Evolutionary conservation across 2,888 invertebrate genomes (phyloP), one percentile per base, ranked within the genome.

Genomic region (Toxonevra muliebris): DNA sequence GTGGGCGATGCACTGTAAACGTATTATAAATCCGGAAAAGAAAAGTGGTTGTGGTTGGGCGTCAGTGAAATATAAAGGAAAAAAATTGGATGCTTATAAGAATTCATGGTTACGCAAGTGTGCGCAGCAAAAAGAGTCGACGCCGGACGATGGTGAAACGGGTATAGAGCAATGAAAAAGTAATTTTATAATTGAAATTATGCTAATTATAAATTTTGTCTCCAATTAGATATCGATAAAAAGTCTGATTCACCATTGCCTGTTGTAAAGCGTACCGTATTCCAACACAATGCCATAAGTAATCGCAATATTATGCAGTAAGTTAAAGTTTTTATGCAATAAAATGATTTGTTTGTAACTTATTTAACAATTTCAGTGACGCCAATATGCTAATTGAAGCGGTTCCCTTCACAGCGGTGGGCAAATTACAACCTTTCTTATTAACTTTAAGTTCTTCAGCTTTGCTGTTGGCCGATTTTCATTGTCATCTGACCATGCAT

Each of bases 21-120:
- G 94, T 74, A 93, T 95, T 67, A 93, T 96, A 61, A 95, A 96
- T 85, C 95, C 96, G 0, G 93, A 93, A 72, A 95, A 95, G 84
- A 93, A 95, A 79, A 95, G 95, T 50, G 95, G 95, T 1, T 96
- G 95, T 86, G 96, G 96, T 1, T 96, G 96, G 96, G 95, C 95
- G 2, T 94, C 95, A 2, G 95, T 95, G 45, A 92, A 93, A 79
- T 96, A 95, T 79, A 91, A 90, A 81, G 95, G 94, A 1, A 92
- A 92, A 79, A 95, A 95, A 84, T 85, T 96, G 79, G 96, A 96
- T 82, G 91, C 93, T 5, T 95, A 94, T 80, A 96, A 96, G 85
- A 93, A 93, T 73, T 89, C 91, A 66, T 96, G 94, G 90, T 90
- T 94, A 75, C 89, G 92, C 66, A 93, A 90, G 78, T 89, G 89